Percentiles rank a stretch among this genome's conserved stretches.
Evolutionary conservation across 2,113 vertebrate genomes (phyloP).

Genomic region (Garra rufa): DNA sequence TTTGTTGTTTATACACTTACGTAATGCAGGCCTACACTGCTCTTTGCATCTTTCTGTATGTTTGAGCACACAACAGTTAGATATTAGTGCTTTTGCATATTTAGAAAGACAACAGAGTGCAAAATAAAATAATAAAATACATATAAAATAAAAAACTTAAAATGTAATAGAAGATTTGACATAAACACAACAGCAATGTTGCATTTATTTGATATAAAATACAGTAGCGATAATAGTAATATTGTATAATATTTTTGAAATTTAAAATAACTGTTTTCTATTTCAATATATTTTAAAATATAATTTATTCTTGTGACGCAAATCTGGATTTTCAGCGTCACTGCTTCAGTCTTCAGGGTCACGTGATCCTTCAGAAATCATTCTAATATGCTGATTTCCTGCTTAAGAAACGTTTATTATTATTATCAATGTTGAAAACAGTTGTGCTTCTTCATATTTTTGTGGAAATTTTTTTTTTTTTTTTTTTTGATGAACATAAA

Average conservation of each 20-base stretch:
- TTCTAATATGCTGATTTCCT: not conserved
- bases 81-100: too few relatives aligned
- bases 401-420: not conserved
- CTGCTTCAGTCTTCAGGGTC: not conserved
- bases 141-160: not conserved
- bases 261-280: not conserved
- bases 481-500: not conserved
- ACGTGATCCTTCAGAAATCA: not conserved
- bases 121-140: not conserved
- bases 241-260: not conserved
- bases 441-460: not conserved
- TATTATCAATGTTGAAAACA: not conserved
- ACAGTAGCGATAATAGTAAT: not conserved
- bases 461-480: not conserved
- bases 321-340: too few relatives aligned
- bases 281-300: not conserved
- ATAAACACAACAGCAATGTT: not conserved
- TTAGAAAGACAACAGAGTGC: not conserved
- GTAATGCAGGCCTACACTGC: slow-evolving; percentile 1
- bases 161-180: not conserved
- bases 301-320: not conserved
- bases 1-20: slow-evolving; percentile 8
- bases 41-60: not conserved
- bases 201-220: not conserved
- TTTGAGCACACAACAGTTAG: not conserved